These are phyloP conservation scores for Aproaerema taeniolella DNA, from an alignment of 2,888 invertebrate species.

Conservation along the genomic window DNA sequence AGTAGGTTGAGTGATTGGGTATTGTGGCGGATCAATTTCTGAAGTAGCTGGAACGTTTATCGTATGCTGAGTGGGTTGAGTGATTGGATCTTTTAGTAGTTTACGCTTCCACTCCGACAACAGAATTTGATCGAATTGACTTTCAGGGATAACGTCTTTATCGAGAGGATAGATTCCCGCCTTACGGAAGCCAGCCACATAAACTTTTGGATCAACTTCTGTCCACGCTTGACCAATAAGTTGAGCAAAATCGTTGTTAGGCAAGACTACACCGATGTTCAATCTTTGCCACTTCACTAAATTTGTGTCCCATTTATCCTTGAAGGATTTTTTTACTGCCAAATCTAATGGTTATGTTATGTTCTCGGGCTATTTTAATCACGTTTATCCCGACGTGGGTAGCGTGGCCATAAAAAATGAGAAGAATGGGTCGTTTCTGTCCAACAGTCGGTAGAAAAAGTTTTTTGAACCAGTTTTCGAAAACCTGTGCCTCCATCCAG, in stretches of 20 bases:
- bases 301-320: too few species aligned
- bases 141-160: conserved; percentile 14
- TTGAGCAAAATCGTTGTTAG: conserved; percentile 22
- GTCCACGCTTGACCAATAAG: conserved; percentile 23
- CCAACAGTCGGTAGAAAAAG: background rate
- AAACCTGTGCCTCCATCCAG: background rate
- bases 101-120: conserved; percentile 14
- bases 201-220: conserved; percentile 18
- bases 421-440: background rate
- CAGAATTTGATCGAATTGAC: conserved; percentile 16
- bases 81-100: conserved; percentile 15
- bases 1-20: too few species aligned
- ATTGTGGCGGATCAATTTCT: too few species aligned
- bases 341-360: background rate
- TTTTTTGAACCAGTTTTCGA: background rate
- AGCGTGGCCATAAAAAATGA: background rate
- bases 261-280: conserved; percentile 17
- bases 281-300: conserved; percentile 18
- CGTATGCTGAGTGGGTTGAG: too few species aligned
- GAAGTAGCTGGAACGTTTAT: too few species aligned
- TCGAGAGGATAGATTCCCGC: conserved; percentile 27
- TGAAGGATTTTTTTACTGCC: too few species aligned
- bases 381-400: background rate
- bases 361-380: background rate
- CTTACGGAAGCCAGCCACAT: conserved; percentile 24